These are phyloP conservation scores for Cyclura pinguis DNA, from an alignment of 2,797 vertebrate species.

Conservation along the genomic window DNA sequence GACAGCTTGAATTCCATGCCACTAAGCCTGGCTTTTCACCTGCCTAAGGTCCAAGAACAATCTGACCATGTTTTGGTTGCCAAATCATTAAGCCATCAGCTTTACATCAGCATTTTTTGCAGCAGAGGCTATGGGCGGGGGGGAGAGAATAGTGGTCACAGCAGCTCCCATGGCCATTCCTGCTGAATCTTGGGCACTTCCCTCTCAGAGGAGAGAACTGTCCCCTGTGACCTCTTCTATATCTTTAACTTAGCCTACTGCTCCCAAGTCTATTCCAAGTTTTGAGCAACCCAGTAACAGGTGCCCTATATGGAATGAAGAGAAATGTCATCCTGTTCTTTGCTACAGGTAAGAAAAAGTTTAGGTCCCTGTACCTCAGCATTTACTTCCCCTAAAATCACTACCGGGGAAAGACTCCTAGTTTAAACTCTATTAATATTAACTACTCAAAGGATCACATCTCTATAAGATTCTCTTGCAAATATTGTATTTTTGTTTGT, in stretches of 20 bases:
- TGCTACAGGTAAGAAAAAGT: not conserved
- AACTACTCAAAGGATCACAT: not conserved
- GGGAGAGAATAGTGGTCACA: not conserved
- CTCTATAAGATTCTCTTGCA: not conserved
- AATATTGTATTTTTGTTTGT: not conserved
- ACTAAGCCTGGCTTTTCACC: not conserved
- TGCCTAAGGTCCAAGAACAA: not conserved
- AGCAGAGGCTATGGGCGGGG: not conserved
- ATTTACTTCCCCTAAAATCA: slow-evolving; percentile 1
- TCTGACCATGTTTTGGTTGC: too few species aligned
- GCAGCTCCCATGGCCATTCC: not conserved
- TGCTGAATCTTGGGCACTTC: not conserved
- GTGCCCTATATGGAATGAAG: not conserved
- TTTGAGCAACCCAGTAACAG: not conserved
- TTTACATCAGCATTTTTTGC: not conserved
- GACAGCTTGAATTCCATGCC: not conserved
- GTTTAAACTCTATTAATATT: slow-evolving; percentile 1
- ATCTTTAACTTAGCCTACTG: not conserved
- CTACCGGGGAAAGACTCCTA: not conserved
- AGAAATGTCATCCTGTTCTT: not conserved
- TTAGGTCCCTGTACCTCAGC: not conserved
- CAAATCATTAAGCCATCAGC: not conserved
- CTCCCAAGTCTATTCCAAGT: not conserved
- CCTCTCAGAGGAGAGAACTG: not conserved
- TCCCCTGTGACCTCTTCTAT: not conserved